A percentile compares a stretch with the other conserved stretches of the same genome.
These are phyloP conservation scores for Meteorus colon DNA, from an alignment of 2,888 invertebrate species.

Conservation along the genomic window DNA sequence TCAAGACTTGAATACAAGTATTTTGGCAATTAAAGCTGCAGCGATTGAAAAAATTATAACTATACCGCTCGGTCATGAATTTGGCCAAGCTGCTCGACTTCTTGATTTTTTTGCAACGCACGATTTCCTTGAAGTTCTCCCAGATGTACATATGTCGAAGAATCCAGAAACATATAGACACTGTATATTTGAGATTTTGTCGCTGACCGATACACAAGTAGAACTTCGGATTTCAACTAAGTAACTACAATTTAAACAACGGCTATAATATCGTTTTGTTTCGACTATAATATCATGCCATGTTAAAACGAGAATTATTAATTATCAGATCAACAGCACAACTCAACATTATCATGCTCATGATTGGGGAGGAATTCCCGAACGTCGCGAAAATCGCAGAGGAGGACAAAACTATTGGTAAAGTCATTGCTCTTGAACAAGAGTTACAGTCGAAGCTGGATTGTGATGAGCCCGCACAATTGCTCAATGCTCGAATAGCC, in stretches of 20 bases:
- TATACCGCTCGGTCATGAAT: constrained; percentile 46
- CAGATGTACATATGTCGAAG: constrained; percentile 57
- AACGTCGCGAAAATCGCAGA: constrained; percentile 54
- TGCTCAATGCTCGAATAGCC: constrained; percentile 61
- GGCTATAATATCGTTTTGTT: no score
- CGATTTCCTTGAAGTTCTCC: constrained; percentile 55
- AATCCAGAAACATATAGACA: constrained; percentile 56
- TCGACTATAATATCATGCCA: no score
- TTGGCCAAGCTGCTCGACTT: constrained; percentile 46
- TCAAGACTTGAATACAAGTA: constrained; percentile 37
- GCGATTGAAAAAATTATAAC: constrained; percentile 58
- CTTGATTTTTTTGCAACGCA: constrained; percentile 55
- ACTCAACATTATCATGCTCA: constrained; percentile 59
- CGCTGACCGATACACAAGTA: constrained; percentile 44
- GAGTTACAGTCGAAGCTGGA: constrained; percentile 63
- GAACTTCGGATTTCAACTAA: constrained; percentile 58
- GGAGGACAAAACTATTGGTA: constrained; percentile 51
- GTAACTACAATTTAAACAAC: constrained; percentile 50
- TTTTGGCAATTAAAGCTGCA: constrained; percentile 60
- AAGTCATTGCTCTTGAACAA: constrained; percentile 58
- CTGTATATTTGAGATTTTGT: constrained; percentile 62
- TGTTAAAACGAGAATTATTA: neutral
- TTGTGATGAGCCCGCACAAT: constrained; percentile 50
- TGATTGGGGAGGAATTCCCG: constrained; percentile 60
- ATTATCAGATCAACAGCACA: constrained; percentile 59